Percentiles rank a stretch among this genome's conserved stretches.
Evolutionary conservation across 2,113 vertebrate species (phyloP).

Genomic region (Indri indri): DNA sequence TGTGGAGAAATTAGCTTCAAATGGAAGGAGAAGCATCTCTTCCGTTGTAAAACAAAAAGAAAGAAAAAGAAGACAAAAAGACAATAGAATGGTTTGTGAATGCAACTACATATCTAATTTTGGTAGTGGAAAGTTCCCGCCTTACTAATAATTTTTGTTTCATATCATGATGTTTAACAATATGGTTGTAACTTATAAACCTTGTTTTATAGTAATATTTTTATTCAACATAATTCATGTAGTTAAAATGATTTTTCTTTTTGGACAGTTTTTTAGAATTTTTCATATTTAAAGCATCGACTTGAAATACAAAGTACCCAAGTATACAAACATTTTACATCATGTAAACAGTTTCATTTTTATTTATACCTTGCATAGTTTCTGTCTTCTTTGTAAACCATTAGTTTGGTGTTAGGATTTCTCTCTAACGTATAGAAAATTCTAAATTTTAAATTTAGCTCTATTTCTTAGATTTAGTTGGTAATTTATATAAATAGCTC

Average conservation of each 20-base stretch:
- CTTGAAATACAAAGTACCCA: background rate
- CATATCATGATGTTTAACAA: background rate
- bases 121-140: background rate
- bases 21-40: background rate
- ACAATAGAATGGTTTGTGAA: background rate
- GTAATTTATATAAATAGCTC: background rate
- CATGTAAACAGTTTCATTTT: background rate
- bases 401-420: background rate
- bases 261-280: background rate
- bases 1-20: background rate
- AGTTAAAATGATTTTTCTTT: background rate
- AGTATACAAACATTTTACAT: background rate
- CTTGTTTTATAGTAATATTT: background rate
- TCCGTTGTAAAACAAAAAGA: background rate
- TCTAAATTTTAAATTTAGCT: background rate
- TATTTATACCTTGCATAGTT: background rate
- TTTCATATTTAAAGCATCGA: background rate
- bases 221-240: background rate
- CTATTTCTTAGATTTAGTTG: background rate
- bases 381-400: background rate
- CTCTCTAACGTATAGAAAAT: background rate
- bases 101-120: background rate
- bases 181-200: background rate
- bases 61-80: background rate
- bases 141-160: background rate